These are phyloP conservation scores for Gryllus bimaculatus DNA, from an alignment of 1,140 invertebrate species.

Conservation along the genomic window DNA sequence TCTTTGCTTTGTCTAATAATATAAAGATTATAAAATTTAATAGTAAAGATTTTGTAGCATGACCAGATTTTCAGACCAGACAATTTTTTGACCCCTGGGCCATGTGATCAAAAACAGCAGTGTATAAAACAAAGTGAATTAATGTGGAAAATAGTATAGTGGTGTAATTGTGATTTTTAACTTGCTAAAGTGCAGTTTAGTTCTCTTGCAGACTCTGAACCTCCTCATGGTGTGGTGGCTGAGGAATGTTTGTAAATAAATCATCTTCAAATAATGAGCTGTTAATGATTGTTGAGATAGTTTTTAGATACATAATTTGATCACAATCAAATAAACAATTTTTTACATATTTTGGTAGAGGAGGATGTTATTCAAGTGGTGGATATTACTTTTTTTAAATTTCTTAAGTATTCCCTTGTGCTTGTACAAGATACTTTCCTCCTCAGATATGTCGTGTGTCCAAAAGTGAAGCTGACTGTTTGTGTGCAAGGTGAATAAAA, in stretches of 20 bases:
- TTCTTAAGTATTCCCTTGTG: neutral
- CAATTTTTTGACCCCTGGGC: too few relatives aligned
- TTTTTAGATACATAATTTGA: slow-evolving; percentile 6
- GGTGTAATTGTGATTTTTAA: neutral
- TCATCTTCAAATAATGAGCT: neutral
- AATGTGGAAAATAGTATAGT: neutral
- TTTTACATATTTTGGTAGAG: slow-evolving; percentile 5
- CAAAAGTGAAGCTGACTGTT: too few relatives aligned
- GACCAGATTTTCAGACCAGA: too few relatives aligned
- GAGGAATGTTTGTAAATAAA: slow-evolving; percentile 5
- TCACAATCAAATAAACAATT: neutral
- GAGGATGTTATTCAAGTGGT: neutral
- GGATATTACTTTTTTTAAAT: neutral
- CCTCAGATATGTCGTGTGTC: too few relatives aligned
- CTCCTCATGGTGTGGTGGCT: neutral
- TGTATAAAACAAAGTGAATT: too few relatives aligned
- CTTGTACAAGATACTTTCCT: too few relatives aligned
- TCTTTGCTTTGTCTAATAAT: too few relatives aligned
- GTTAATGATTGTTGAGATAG: slow-evolving; percentile 1
- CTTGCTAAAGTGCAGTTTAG: neutral
- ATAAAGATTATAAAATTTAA: too few relatives aligned
- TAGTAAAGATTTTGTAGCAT: too few relatives aligned
- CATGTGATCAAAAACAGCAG: too few relatives aligned
- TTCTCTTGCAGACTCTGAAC: neutral
- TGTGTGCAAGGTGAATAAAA: too few relatives aligned